Evolutionary conservation across 2,797 vertebrate species (phyloP).

Genomic region (Hemibagrus guttatus): DNA sequence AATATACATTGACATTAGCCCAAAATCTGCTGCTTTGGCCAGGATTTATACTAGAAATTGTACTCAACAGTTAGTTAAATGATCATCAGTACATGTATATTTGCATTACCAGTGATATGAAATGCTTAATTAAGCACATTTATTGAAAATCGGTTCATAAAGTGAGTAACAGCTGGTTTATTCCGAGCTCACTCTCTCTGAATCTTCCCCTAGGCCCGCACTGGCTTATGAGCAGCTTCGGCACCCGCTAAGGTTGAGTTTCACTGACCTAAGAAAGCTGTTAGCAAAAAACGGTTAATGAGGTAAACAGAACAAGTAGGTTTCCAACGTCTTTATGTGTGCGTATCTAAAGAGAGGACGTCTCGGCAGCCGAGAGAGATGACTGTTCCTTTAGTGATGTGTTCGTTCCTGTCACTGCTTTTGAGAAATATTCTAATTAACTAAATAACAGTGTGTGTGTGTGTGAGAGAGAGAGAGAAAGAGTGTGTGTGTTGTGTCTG

Average conservation of each 20-base stretch:
- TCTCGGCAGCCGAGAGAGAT: not conserved
- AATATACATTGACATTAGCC: not conserved
- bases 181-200: not conserved
- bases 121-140: not conserved
- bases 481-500: slow-evolving; percentile 3
- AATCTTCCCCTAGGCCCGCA: not conserved
- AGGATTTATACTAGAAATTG: not conserved
- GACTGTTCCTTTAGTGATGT: slow-evolving; percentile 17
- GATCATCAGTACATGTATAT: not conserved
- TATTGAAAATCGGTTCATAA: not conserved
- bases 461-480: not conserved
- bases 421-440: slow-evolving; percentile 40
- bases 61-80: not conserved
- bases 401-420: slow-evolving; percentile 16
- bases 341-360: not conserved
- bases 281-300: not conserved
- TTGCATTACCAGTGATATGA: not conserved
- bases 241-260: not conserved
- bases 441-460: slow-evolving; percentile 23
- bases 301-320: not conserved
- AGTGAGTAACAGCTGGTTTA: not conserved
- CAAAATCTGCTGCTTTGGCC: not conserved
- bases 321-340: not conserved
- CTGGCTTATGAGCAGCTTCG: not conserved
- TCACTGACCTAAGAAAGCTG: not conserved